These are phyloP conservation scores for Dryococelus australis DNA, from an alignment of 2,888 invertebrate species.

Conservation along the genomic window DNA sequence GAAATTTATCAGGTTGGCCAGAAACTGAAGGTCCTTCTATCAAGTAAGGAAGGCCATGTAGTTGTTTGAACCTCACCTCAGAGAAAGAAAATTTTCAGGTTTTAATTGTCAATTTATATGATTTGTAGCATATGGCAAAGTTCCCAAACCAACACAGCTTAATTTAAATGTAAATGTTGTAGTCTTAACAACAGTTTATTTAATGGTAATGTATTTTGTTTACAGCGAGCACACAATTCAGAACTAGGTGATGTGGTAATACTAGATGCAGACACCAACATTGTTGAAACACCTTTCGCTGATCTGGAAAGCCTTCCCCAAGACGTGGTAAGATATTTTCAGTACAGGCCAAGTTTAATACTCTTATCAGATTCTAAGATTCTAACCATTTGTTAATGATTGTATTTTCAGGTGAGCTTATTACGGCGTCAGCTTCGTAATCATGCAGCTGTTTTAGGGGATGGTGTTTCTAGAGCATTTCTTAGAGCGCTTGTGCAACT, in stretches of 20 bases:
- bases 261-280: constrained; percentile 90
- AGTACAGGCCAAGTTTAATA: background rate
- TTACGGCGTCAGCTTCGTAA: constrained; percentile 80
- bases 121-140: too few relatives aligned
- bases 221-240: constrained; percentile 75
- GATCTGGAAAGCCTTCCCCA: constrained; percentile 89
- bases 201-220: constrained; percentile 45
- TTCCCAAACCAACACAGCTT: too few relatives aligned
- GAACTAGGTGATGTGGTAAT: constrained; percentile 96
- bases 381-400: background rate
- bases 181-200: background rate
- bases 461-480: constrained; percentile 93
- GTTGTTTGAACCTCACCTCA: too few relatives aligned
- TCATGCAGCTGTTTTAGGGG: constrained; percentile 80
- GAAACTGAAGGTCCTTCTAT: too few relatives aligned
- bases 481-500: constrained; percentile 89
- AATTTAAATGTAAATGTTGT: too few relatives aligned
- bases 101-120: too few relatives aligned
- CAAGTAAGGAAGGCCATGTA: too few relatives aligned
- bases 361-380: background rate
- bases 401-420: constrained; percentile 67
- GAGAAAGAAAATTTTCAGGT: too few relatives aligned
- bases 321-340: constrained; percentile 74
- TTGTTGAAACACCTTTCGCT: constrained; percentile 85
- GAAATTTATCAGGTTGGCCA: too few relatives aligned